Base-by-base conservation (phyloP, 1,140 invertebrate genomes). In the Monochamus saltuarius region DNA sequence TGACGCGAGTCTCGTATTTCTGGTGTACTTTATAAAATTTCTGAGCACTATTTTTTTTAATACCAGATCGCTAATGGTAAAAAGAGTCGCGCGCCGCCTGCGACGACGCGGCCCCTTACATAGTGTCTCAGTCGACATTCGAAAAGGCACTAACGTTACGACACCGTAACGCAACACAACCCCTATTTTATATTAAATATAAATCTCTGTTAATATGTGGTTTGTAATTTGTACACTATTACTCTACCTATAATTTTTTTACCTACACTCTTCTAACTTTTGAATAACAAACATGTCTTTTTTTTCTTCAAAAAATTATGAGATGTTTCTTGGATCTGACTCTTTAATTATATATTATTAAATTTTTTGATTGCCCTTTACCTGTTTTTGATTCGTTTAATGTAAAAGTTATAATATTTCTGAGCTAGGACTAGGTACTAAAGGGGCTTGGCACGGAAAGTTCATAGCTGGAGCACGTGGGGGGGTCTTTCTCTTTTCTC, bases 121-220 rank as follows among this genome's bases (percentile, higher is more conserved):
- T 73, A 69, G 69, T 74, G 74, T 76, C 74, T 76, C 75, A 75
- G 73, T 76, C 75, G 74, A 76, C 72, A 72, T 67, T 75, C 71
- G 68, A 70, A 73, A 74, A 76, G 75, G 75, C 75, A 76, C 75
- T 76, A 74, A 74, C 73, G 72, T 73, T 72, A 73, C 72, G 65
- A 49, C 42, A 39, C 52, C 52, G 70, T 69, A 75, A 75, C 73
- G 72, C 65, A 73, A 75, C 74, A 75, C 74, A 75, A 75, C 73
- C 74, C 74, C 73, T 71, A 74, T 73, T 68, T 67, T 72, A 73
- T 73, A 73, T 73, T 68, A 73, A 72, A 74, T 74, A 74, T 74
- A 74, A 70, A 73, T 73, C 69, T 74, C 71, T 74, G 69, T 73
- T 29, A 67, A 68, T 72, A 72, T 74, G 71, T 73, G 72, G 69